A percentile compares a stretch with the other conserved stretches of the same genome.
Evolutionary conservation across 2,888 invertebrate genomes (phyloP).

Genomic region (Harpalus rufipes): DNA sequence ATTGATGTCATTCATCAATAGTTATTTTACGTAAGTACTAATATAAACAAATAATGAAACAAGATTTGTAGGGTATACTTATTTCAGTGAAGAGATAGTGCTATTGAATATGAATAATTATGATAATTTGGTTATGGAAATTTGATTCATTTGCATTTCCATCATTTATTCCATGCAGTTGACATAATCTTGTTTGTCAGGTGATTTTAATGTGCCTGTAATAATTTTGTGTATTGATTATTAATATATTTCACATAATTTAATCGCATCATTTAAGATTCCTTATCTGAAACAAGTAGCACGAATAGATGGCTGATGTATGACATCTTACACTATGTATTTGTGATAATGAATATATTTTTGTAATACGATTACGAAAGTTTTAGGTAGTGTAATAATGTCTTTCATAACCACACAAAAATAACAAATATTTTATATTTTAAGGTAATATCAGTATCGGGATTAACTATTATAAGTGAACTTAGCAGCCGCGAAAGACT

Average conservation of each 20-base stretch:
- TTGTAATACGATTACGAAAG: background rate
- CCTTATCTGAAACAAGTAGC: background rate
- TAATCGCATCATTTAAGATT: slow-evolving; percentile 9
- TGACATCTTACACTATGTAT: too few species aligned
- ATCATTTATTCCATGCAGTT: slow-evolving; percentile 51
- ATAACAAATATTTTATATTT: too few species aligned
- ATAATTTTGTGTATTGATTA: slow-evolving; percentile 45
- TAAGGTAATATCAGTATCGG: too few species aligned
- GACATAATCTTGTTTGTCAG: slow-evolving; percentile 44
- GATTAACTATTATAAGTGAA: too few species aligned
- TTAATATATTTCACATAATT: slow-evolving; percentile 27
- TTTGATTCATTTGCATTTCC: slow-evolving; percentile 49
- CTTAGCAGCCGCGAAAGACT: too few species aligned
- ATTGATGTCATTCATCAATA: too few species aligned
- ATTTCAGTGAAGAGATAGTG: background rate
- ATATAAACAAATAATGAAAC: background rate
- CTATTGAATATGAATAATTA: slow-evolving; percentile 42
- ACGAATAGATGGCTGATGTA: background rate
- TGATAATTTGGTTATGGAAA: slow-evolving; percentile 51
- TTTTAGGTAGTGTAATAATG: background rate
- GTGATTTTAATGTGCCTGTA: slow-evolving; percentile 43
- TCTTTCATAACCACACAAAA: too few species aligned
- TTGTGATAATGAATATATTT: too few species aligned
- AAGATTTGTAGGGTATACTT: background rate
- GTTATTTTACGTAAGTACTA: background rate